Evolutionary conservation across 92 coral and sea anemone genomes (phyloP).

Genomic region (Paramuricea clavata): DNA sequence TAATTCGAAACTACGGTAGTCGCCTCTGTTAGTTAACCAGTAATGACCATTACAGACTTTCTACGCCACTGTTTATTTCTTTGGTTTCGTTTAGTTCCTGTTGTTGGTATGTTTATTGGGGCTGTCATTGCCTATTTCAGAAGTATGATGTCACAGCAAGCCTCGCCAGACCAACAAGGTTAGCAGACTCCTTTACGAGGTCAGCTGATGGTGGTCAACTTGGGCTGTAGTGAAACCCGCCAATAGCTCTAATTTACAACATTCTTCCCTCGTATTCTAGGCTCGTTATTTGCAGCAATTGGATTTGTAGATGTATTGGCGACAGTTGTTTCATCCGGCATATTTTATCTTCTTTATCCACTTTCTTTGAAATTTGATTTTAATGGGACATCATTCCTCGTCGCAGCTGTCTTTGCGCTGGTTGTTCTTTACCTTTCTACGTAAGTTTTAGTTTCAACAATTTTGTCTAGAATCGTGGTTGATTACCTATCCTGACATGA

Average conservation of each 20-base stretch:
- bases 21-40: no score
- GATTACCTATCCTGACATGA: no score
- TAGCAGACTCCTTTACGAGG: no score
- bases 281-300: constrained; percentile 79
- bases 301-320: constrained; percentile 65
- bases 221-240: neutral
- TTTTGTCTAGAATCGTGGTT: no score
- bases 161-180: constrained; percentile 84
- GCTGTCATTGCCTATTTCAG: constrained; percentile 70
- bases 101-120: constrained; percentile 71
- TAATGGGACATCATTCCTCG: constrained; percentile 65
- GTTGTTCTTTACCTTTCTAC: constrained; percentile 21
- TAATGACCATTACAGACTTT: no score
- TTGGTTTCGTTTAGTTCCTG: constrained; percentile 68
- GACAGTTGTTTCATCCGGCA: constrained; percentile 68
- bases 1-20: no score
- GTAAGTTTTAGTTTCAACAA: neutral
- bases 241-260: neutral
- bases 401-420: constrained; percentile 23
- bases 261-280: constrained; percentile 47
- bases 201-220: no score
- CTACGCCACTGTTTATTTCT: no score
- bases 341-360: constrained; percentile 84
- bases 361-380: constrained; percentile 71
- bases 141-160: constrained; percentile 76